Evolutionary conservation across 2,797 vertebrate species (phyloP).

Genomic region (Sebastes matsubarae): DNA sequence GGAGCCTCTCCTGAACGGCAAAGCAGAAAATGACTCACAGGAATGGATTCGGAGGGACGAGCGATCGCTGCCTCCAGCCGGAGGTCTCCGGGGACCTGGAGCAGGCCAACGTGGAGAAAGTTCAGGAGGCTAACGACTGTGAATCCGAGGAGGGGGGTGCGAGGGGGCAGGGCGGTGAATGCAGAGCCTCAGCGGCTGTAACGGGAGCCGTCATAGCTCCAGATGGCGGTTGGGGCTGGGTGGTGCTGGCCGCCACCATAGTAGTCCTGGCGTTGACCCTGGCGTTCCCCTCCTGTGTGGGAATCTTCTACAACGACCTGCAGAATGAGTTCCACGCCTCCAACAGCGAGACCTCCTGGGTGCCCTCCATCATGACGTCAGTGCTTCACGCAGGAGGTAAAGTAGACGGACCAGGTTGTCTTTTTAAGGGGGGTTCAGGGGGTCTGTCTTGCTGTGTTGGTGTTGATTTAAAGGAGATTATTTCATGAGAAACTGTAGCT

Average conservation of each 20-base stretch:
- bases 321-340: constrained; percentile 89
- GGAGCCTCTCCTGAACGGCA: constrained; percentile 4
- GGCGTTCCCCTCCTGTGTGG: constrained; percentile 88
- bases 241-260: constrained; percentile 87
- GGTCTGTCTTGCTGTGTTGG: constrained; percentile 21
- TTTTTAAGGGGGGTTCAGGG: neutral
- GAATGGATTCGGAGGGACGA: constrained; percentile 50
- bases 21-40: constrained; percentile 67
- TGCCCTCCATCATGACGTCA: constrained; percentile 92
- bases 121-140: constrained; percentile 14
- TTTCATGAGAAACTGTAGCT: constrained; percentile 31
- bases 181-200: neutral
- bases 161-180: neutral
- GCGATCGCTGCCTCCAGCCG: constrained; percentile 26
- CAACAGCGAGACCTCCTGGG: constrained; percentile 94
- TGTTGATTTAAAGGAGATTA: constrained; percentile 45
- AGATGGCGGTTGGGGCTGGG: constrained; percentile 92
- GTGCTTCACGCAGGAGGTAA: constrained; percentile 91
- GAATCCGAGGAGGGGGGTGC: constrained; percentile 58
- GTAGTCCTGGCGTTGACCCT: constrained; percentile 87
- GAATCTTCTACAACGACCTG: constrained; percentile 92
- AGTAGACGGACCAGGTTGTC: neutral
- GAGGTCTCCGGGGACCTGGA: constrained; percentile 26
- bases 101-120: constrained; percentile 31
- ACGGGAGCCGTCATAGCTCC: constrained; percentile 45